Percentiles rank a stretch among this genome's conserved stretches.
Evolutionary conservation across 2,113 vertebrate genomes (phyloP).

Genomic region (Indri indri): DNA sequence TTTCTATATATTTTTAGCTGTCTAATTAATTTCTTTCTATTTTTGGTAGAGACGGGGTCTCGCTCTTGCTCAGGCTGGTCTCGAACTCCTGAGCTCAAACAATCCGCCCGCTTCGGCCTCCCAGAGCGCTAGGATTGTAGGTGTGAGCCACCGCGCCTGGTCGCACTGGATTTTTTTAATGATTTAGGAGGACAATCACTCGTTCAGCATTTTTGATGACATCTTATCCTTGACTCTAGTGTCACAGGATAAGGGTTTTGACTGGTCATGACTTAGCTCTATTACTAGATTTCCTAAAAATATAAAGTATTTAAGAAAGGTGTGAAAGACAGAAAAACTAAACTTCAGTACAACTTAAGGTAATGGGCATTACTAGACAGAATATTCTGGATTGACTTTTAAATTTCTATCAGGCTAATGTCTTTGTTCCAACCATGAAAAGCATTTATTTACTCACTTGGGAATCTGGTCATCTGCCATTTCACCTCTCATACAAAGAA

Average conservation of each 20-base stretch:
- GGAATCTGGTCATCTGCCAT: conserved; percentile 59
- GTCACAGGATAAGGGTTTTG: background rate
- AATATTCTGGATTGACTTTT: conserved; percentile 1
- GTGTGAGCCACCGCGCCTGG: too few species aligned
- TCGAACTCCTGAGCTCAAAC: too few species aligned
- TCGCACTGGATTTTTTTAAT: background rate
- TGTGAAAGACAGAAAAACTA: background rate
- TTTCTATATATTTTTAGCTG: too few species aligned
- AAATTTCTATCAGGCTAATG: background rate
- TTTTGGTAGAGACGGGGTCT: too few species aligned
- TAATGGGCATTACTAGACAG: background rate
- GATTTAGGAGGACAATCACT: conserved; percentile 17
- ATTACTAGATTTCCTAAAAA: conserved; percentile 45
- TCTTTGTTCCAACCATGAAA: background rate
- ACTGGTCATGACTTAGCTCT: background rate
- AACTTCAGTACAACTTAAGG: background rate
- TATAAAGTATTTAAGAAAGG: conserved; percentile 2
- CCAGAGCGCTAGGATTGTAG: too few species aligned
- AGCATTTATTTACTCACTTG: conserved; percentile 54
- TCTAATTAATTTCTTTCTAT: too few species aligned
- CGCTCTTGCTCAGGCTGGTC: too few species aligned
- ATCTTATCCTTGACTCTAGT: conserved; percentile 24
- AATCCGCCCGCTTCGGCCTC: too few species aligned
- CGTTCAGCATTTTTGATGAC: background rate
- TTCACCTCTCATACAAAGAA: conserved; percentile 55